Conservation (phyloP, 2,888 invertebrate species). For the Orchesella flavescens region DNA sequence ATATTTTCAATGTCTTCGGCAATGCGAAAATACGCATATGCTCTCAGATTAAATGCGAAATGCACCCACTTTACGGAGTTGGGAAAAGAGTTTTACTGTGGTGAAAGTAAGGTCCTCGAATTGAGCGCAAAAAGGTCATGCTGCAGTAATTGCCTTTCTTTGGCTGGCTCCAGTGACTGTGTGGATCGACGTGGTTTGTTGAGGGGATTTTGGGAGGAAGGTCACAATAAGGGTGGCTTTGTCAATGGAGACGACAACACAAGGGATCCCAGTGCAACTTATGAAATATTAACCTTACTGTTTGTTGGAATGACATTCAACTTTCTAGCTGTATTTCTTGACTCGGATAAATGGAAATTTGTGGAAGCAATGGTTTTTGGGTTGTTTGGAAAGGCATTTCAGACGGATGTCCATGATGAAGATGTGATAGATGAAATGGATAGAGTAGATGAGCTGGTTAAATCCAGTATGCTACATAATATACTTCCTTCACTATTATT, state of each 20-base stretch:
- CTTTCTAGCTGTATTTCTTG: slow-evolving; percentile 24
- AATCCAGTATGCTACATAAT: neutral
- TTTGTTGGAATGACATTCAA: slow-evolving; percentile 2
- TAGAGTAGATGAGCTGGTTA: slow-evolving; percentile 9
- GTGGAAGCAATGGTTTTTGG: neutral
- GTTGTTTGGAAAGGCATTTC: slow-evolving; percentile 21
- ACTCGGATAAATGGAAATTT: slow-evolving; percentile 9
- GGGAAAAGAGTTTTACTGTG: slow-evolving; percentile 5
- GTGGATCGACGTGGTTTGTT: neutral
- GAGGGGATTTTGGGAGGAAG: slow-evolving; percentile 2
- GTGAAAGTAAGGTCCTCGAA: neutral
- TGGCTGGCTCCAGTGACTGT: neutral
- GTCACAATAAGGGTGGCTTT: neutral
- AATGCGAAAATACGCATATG: slow-evolving; percentile 13
- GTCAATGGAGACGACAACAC: too few relatives aligned
- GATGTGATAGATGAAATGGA: slow-evolving; percentile 37
- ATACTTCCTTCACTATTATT: neutral
- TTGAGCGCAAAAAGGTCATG: neutral
- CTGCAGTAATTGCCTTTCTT: slow-evolving; percentile 8
- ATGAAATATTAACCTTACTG: neutral
- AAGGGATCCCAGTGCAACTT: too few relatives aligned
- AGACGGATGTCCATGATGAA: slow-evolving; percentile 40
- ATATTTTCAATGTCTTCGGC: slow-evolving; percentile 2
- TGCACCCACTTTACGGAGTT: slow-evolving; percentile 31
- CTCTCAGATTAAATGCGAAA: neutral